Conservation (phyloP, 2,888 invertebrate species). For the Ramazzottius varieornatus region DNA sequence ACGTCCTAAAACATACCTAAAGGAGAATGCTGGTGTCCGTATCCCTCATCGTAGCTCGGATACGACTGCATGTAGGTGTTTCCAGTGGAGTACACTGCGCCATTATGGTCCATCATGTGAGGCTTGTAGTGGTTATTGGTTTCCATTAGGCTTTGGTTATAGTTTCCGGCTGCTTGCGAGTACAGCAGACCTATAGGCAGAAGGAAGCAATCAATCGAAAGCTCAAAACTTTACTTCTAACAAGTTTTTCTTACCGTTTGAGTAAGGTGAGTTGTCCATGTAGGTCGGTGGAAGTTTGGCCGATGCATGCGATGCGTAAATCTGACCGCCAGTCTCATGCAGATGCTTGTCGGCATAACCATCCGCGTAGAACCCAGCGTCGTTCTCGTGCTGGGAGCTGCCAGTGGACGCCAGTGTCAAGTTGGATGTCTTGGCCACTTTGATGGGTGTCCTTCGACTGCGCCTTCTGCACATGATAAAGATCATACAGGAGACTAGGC, state of each 20-base stretch:
- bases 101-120: background rate
- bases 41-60: background rate
- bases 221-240: background rate
- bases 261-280: too few relatives aligned
- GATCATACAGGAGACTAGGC: background rate
- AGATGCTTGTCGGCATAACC: background rate
- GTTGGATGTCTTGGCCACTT: background rate
- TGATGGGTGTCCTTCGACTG: background rate
- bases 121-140: background rate
- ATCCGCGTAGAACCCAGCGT: background rate
- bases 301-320: background rate
- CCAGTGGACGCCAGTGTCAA: background rate
- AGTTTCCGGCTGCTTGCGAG: background rate
- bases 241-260: too few relatives aligned
- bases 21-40: conserved; percentile 2
- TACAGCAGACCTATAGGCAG: background rate
- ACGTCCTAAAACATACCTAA: background rate
- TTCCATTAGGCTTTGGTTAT: too few relatives aligned
- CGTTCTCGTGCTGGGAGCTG: background rate
- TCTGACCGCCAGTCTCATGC: background rate
- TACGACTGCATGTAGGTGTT: background rate
- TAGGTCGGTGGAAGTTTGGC: background rate
- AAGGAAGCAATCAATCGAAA: background rate
- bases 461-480: background rate
- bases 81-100: background rate